These are phyloP conservation scores for Sminthurides bifidus DNA, from an alignment of 1,140 invertebrate genomes.

Conservation along the genomic window DNA sequence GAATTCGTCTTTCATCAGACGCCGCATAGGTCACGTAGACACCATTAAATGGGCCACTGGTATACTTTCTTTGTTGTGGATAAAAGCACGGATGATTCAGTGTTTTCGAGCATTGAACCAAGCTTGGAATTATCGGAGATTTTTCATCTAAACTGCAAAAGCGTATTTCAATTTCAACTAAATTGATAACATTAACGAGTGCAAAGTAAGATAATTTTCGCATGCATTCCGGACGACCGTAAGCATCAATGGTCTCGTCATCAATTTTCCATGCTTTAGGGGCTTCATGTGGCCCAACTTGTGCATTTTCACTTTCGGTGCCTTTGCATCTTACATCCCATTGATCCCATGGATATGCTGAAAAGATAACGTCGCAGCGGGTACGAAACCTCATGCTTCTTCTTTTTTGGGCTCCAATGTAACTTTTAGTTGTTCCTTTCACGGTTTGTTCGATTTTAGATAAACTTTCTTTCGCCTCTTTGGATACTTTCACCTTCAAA, in stretches of 20 bases:
- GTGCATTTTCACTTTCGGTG: not conserved
- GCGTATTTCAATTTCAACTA: not conserved
- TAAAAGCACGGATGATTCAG: conserved; percentile 3
- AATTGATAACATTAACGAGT: not conserved
- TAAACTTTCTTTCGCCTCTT: too few relatives aligned
- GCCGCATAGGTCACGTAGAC: not conserved
- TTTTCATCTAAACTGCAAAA: too few relatives aligned
- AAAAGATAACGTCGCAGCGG: too few relatives aligned
- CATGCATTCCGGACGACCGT: not conserved
- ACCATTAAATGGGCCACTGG: conserved; percentile 3
- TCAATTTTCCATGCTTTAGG: not conserved
- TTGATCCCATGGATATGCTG: too few relatives aligned
- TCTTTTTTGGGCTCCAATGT: too few relatives aligned
- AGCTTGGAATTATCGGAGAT: not conserved
- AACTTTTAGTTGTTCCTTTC: too few relatives aligned
- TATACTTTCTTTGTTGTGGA: conserved; percentile 6
- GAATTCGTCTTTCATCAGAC: too few relatives aligned
- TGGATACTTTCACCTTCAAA: too few relatives aligned
- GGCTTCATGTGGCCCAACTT: not conserved
- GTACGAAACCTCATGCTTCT: too few relatives aligned
- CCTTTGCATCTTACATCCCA: too few relatives aligned
- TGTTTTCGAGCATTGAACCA: not conserved
- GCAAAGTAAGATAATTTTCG: conserved; percentile 6
- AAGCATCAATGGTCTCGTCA: conserved; percentile 5
- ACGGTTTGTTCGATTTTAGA: too few relatives aligned